A percentile compares a stretch with the other conserved stretches of the same genome.
These are phyloP conservation scores for Lasioglossum leucozonium DNA, from an alignment of 2,888 invertebrate genomes.

Conservation along the genomic window DNA sequence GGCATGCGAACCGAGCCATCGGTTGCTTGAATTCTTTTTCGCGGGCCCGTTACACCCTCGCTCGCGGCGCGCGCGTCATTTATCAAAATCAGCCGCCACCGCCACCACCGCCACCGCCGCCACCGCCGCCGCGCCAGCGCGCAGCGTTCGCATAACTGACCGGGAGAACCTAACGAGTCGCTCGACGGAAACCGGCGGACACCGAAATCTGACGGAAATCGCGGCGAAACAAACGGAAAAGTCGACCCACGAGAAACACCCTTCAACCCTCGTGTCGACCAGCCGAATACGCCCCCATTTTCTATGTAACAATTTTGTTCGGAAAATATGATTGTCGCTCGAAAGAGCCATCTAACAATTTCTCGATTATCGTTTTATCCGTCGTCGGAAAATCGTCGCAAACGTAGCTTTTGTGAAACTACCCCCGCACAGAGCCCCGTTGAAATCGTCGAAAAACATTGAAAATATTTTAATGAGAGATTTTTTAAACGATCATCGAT, in stretches of 20 bases:
- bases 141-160: constrained; percentile 62
- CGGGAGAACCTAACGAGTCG: constrained; percentile 46
- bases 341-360: no score
- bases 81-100: constrained; percentile 80
- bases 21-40: constrained; percentile 81
- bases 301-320: no score
- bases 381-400: no score
- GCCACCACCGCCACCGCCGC: no score
- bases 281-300: background rate
- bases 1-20: constrained; percentile 80
- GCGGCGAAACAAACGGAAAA: constrained; percentile 11
- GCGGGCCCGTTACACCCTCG: constrained; percentile 55
- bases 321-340: no score
- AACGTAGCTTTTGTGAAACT: no score
- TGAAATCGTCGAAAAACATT: no score
- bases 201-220: constrained; percentile 34
- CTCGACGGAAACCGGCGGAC: constrained; percentile 12
- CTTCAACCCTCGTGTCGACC: background rate
- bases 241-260: background rate
- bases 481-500: background rate
- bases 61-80: constrained; percentile 63
- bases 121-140: constrained; percentile 25
- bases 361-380: no score
- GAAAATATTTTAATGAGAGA: no score
- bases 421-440: no score